Base-by-base conservation (phyloP, 2,888 invertebrate genomes). In the Galerucella pusilla region DNA sequence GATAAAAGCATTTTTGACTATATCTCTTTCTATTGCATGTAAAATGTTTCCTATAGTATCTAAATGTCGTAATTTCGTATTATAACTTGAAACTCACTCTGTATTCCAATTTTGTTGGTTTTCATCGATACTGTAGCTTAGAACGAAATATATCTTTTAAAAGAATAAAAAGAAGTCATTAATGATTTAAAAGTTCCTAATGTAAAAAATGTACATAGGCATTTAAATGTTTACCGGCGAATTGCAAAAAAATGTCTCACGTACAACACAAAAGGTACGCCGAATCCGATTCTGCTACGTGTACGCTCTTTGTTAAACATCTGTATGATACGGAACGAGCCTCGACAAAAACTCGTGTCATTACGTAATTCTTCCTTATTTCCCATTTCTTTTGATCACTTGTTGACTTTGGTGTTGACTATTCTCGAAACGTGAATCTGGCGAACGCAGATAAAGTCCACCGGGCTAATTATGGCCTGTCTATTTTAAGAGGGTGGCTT, bases 341-440 rank as follows among this genome's bases (percentile, higher is more conserved):
- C 16, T 65, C 45, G n/a, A 46, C 45, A 68, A 68, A 68, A 68
- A 68, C 68, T 60, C 16, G 68, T 68, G 7, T 46, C 60, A 60
- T 68, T 68, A 68, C 64, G 12, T 65, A 65, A 65, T 65, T 65
- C 46, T 65, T 46, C 46, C 46, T 46, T 46, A 6, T n/a, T 11
- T 65, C 64, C 64, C 16, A 14, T 65, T 46, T 65, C 7, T 46
- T 42, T 65, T 11, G 4, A 10, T 46, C 20, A 46, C 45, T 42
- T 45, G 45, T 65, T 46, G 64, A 65, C 64, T 65, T 63, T 42
- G 28, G 28, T 20, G 20, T 28, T 28, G 28, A 28, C 28, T 28
- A 28, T 28, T 63, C 45, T 42, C 20, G 9, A 42, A 63, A 42
- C n/a, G 12, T 42, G 9, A 35, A n/a, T 14, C 42, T 65, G 16